phyloP scores from a whole-genome alignment of 2,797 vertebrate genomes.

The Melanotaenia maccullochi region DNA sequence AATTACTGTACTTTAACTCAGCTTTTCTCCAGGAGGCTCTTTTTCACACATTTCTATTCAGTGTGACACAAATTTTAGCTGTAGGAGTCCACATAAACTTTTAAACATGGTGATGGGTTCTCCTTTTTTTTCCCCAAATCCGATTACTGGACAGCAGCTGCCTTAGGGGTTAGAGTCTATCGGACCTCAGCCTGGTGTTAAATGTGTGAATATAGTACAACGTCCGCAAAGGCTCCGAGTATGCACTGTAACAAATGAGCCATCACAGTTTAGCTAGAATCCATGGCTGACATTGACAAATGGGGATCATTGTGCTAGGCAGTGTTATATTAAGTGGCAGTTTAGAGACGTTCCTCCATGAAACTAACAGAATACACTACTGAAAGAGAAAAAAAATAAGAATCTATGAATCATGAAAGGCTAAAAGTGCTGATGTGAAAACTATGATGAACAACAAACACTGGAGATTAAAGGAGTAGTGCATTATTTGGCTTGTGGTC shows the following conservation, averaged over 20 bases:
- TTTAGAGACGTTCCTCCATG: constrained; percentile 39
- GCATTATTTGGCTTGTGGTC: constrained; percentile 14
- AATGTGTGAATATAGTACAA: constrained; percentile 34
- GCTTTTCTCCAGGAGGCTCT: not conserved
- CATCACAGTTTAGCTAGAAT: constrained; percentile 46
- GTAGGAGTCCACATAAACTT: constrained; percentile 12
- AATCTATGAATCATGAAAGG: constrained; percentile 9
- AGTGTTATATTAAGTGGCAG: constrained; percentile 48
- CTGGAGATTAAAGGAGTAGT: constrained; percentile 15
- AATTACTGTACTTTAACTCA: constrained; percentile 23
- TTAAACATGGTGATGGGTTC: constrained; percentile 3
- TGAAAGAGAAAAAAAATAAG: constrained; percentile 35
- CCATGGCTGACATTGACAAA: constrained; percentile 59
- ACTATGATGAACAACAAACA: constrained; percentile 21
- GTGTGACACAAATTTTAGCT: not conserved
- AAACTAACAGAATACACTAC: constrained; percentile 36
- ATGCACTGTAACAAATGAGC: constrained; percentile 46
- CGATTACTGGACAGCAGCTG: constrained; percentile 29
- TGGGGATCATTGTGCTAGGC: constrained; percentile 46
- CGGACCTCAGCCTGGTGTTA: constrained; percentile 17
- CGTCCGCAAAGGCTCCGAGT: constrained; percentile 32
- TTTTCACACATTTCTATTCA: not conserved
- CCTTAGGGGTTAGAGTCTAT: constrained; percentile 33
- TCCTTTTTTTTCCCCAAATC: not conserved
- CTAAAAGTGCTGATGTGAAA: constrained; percentile 33